phyloP scores from a whole-genome alignment of 2,113 vertebrate genomes.

The Oncorhynchus gorbuscha region DNA sequence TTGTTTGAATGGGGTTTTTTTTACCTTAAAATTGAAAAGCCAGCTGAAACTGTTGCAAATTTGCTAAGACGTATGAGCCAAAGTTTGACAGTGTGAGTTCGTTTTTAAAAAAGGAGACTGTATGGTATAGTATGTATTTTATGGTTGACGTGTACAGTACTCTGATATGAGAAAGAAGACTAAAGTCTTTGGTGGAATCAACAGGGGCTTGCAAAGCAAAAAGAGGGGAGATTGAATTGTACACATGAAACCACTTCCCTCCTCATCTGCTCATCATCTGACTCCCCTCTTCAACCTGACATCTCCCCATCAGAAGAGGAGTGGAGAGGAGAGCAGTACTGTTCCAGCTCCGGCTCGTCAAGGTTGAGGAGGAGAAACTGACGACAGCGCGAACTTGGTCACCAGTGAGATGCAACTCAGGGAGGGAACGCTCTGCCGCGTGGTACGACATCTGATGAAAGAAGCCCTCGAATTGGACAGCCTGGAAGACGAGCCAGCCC shows the following conservation, averaged over 20 bases:
- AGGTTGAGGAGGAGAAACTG: constrained; percentile 76
- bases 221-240: constrained; percentile 35
- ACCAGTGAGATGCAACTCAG: constrained; percentile 79
- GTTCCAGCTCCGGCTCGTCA: constrained; percentile 47
- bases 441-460: constrained; percentile 68
- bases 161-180: constrained; percentile 12
- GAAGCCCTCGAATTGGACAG: constrained; percentile 64
- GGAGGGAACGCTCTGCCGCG: constrained; percentile 72
- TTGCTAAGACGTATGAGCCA: constrained; percentile 11
- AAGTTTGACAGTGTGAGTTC: constrained; percentile 51
- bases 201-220: constrained; percentile 32
- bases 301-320: constrained; percentile 38
- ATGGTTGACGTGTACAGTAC: constrained; percentile 7
- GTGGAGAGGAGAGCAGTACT: constrained; percentile 23
- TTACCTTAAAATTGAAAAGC: background rate
- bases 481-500: constrained; percentile 73
- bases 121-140: too few species aligned
- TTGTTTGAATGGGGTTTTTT: background rate
- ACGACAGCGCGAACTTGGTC: constrained; percentile 76
- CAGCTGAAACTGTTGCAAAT: constrained; percentile 24
- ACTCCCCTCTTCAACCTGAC: constrained; percentile 58
- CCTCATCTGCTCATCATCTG: constrained; percentile 55
- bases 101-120: background rate
- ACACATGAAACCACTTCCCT: constrained; percentile 52
- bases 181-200: background rate